Conservation (phyloP, 64 coral and sea anemone species). For the Astreopora myriophthalma region DNA sequence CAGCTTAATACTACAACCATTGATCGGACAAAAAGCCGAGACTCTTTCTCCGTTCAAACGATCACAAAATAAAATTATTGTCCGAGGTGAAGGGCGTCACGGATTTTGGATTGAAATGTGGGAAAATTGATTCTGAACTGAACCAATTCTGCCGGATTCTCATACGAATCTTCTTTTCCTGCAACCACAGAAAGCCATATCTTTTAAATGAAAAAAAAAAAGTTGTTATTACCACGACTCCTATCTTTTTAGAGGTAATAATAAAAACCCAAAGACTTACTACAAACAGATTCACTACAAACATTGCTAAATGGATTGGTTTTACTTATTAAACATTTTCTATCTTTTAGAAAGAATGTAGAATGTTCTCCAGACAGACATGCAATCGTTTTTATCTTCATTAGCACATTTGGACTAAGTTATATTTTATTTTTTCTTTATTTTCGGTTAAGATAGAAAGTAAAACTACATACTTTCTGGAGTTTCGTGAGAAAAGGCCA, state of each 20-base stretch:
- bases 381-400: background rate
- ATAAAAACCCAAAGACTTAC: background rate
- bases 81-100: background rate
- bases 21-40: background rate
- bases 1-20: too few relatives aligned
- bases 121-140: background rate
- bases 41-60: background rate
- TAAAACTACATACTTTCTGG: background rate
- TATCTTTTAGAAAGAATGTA: background rate
- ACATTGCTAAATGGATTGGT: background rate
- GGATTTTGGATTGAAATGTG: background rate
- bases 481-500: background rate
- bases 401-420: background rate
- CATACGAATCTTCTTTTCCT: background rate
- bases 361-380: background rate
- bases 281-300: background rate
- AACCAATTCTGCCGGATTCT: background rate
- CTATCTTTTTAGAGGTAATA: background rate
- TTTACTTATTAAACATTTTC: background rate
- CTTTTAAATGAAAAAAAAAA: background rate
- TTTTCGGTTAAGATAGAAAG: background rate
- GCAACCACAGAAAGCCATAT: background rate
- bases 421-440: background rate
- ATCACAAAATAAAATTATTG: background rate
- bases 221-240: background rate